These are phyloP conservation scores for Microctonus aethiopoides DNA, from an alignment of 2,888 invertebrate genomes.

Conservation along the genomic window DNA sequence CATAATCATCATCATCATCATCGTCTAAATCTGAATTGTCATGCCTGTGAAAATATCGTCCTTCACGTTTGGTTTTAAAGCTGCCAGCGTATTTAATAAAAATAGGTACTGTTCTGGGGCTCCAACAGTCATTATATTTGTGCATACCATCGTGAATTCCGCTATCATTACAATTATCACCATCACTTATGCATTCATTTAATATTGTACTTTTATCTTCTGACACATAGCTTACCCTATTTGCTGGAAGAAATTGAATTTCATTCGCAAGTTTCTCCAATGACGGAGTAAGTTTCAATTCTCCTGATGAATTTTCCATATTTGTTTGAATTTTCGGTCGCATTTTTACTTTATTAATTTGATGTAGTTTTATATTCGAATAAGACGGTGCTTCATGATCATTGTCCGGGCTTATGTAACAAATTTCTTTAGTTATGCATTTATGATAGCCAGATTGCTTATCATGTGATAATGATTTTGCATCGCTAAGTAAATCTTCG, in stretches of 20 bases:
- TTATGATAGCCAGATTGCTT: constrained; percentile 38
- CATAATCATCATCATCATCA: constrained; percentile 9
- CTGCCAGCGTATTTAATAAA: constrained; percentile 42
- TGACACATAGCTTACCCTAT: constrained; percentile 30
- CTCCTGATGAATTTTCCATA: constrained; percentile 41
- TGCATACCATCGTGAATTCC: constrained; percentile 44
- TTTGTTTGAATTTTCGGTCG: constrained; percentile 47
- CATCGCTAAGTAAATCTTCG: constrained; percentile 18
- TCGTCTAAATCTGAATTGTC: constrained; percentile 24
- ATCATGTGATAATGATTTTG: constrained; percentile 42
- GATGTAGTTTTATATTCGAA: constrained; percentile 50
- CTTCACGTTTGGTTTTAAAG: constrained; percentile 44
- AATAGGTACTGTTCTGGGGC: constrained; percentile 20
- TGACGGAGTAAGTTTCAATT: constrained; percentile 54
- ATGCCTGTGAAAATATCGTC: constrained; percentile 27
- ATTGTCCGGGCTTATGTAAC: constrained; percentile 33
- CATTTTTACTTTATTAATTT: constrained; percentile 41
- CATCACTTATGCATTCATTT: background rate
- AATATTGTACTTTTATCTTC: constrained; percentile 13
- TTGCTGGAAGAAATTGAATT: constrained; percentile 58
- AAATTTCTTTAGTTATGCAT: constrained; percentile 18
- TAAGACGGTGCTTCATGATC: constrained; percentile 49
- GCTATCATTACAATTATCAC: constrained; percentile 19
- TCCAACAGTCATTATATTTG: constrained; percentile 50
- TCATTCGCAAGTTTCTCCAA: constrained; percentile 60